Conservation (phyloP, 2,113 vertebrate species). For the Tenrec ecaudatus region DNA sequence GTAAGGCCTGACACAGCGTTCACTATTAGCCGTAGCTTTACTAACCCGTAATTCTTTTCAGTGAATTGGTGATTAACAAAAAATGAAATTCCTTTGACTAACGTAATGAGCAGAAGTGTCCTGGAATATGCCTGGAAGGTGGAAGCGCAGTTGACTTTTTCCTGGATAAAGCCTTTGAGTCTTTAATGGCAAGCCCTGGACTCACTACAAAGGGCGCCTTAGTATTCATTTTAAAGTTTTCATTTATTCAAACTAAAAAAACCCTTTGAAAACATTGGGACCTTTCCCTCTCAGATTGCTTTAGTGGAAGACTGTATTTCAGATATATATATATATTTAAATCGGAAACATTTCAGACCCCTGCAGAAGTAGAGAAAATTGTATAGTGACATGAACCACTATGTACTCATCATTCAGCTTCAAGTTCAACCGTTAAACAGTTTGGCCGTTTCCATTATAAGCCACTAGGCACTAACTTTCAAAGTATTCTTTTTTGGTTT, state of each 20-base stretch:
- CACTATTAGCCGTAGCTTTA: conserved; percentile 16
- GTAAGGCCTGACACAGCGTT: background rate
- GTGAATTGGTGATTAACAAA: background rate
- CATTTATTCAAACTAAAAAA: background rate
- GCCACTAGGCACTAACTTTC: background rate
- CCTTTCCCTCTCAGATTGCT: background rate
- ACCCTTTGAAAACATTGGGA: background rate
- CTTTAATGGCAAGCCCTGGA: conserved; percentile 12
- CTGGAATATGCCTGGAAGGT: conserved; percentile 2
- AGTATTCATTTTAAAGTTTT: conserved; percentile 28
- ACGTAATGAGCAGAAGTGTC: background rate
- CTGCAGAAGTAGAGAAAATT: background rate
- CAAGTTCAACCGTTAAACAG: background rate
- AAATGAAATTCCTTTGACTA: background rate
- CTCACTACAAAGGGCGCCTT: background rate
- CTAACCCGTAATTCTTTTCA: conserved; percentile 17
- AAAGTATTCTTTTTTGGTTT: background rate
- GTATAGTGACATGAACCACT: background rate
- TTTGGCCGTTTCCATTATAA: conserved; percentile 22
- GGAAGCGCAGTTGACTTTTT: conserved; percentile 39
- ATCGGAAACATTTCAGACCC: conserved; percentile 13
- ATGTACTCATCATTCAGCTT: background rate
- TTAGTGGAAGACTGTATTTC: conserved; percentile 27
- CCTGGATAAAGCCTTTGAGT: background rate
- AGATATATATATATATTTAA: background rate